phyloP scores from a whole-genome alignment of 2,888 invertebrate genomes.

The Rhopalosiphum nymphaeae region DNA sequence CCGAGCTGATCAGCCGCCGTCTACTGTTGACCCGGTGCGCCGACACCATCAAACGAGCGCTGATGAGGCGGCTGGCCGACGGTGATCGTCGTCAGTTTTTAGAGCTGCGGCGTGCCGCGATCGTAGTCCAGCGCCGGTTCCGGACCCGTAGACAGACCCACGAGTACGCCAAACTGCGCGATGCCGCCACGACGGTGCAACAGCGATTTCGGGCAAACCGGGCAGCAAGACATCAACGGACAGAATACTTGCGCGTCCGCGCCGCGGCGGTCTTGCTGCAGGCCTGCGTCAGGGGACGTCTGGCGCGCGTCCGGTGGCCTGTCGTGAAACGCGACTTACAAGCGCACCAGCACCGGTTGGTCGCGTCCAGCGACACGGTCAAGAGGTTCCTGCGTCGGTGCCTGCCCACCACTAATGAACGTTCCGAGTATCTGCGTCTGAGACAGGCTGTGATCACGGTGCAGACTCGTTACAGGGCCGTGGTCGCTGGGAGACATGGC shows the following conservation, averaged over 20 bases:
- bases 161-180: background rate
- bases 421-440: background rate
- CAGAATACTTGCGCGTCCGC: background rate
- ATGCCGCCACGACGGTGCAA: background rate
- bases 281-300: background rate
- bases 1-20: background rate
- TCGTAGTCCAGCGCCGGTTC: slow-evolving; percentile 52
- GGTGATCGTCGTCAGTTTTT: background rate
- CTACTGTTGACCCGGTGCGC: background rate
- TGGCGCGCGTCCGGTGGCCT: background rate
- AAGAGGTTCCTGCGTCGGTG: background rate
- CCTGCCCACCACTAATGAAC: background rate
- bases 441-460: background rate
- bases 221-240: background rate
- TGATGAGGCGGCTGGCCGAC: background rate
- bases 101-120: background rate
- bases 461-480: background rate
- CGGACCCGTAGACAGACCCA: background rate
- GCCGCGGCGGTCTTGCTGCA: background rate
- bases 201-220: slow-evolving; percentile 31
- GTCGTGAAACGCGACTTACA: background rate
- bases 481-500: background rate
- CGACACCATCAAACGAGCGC: background rate
- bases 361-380: background rate
- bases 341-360: background rate